Base-by-base conservation (phyloP, 2,888 invertebrate genomes). In the Habrosyne pyritoides region DNA sequence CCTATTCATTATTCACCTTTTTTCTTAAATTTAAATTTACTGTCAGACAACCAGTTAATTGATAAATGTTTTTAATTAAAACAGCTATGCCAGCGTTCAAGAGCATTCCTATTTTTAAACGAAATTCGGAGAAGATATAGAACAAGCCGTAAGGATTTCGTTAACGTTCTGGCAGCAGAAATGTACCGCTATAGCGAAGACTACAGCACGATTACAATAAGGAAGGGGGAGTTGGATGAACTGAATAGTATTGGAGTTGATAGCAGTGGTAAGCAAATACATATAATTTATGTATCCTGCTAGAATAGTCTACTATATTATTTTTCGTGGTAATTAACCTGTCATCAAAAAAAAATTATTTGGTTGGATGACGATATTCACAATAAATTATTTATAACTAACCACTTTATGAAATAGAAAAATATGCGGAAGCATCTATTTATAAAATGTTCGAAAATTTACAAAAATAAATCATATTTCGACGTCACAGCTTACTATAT, bases 241-340 rank as follows among this genome's bases (percentile, higher is more conserved):
- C 86, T 99, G 8, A 98, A 98, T 83, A 95, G 96, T 73, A 98
- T 99, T 67, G 97, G 98, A 95, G 98, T 99, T 18, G 96, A 96
- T 83, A 98, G 98, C 91, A 98, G 99, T 75, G 98, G 98, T 97
- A 86, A 88, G 89, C 72, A 10, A 22, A 21, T 3, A 28, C 47
- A 18, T 10, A 21, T n/a, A 30, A 18, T 50, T 46, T 0, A 47
- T 22, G 7, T 22, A 47, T 21, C 5, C 3, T n/a, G n/a, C n/a
- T n/a, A n/a, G n/a, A n/a, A n/a, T n/a, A n/a, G n/a, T n/a, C n/a
- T n/a, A n/a, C n/a, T n/a, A n/a, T n/a, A n/a, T n/a, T n/a, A n/a
- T n/a, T n/a, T n/a, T n/a, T n/a, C n/a, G n/a, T n/a, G n/a, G n/a
- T n/a, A n/a, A n/a, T n/a, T n/a, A n/a, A n/a, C n/a, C n/a, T n/a